A percentile compares a stretch with the other conserved stretches of the same genome.
phyloP scores from a whole-genome alignment of 2,113 vertebrate species.

The Sclerurus mexicanus region DNA sequence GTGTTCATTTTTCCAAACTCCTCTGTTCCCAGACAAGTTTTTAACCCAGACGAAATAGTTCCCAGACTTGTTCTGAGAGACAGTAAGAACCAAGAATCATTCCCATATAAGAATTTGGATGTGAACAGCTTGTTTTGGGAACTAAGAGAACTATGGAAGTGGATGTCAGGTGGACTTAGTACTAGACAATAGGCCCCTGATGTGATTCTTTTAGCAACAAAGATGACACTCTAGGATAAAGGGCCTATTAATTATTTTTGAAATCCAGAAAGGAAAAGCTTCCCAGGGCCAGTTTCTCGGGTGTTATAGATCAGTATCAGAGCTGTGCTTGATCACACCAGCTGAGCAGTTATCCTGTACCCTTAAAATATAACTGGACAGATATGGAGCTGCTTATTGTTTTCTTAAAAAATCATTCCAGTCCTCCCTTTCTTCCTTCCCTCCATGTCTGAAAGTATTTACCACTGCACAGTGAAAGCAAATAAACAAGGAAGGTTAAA shows the following conservation, averaged over 20 bases:
- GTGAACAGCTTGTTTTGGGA: not conserved
- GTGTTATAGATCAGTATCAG: not conserved
- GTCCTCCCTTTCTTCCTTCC: not conserved
- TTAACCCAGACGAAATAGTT: not conserved
- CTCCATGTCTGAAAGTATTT: constrained; percentile 62
- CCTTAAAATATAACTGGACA: not conserved
- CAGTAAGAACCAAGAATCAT: not conserved
- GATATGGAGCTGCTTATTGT: not conserved
- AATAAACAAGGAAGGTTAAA: constrained; percentile 67
- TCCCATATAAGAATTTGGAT: not conserved
- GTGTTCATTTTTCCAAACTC: not conserved
- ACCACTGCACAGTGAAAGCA: constrained; percentile 35
- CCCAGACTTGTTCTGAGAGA: not conserved
- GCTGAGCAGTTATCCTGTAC: not conserved
- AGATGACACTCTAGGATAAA: not conserved
- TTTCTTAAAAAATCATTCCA: not conserved
- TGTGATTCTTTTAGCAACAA: not conserved
- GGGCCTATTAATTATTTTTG: not conserved
- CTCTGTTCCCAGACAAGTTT: not conserved
- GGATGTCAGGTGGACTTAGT: not conserved
- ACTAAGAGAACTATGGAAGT: not conserved
- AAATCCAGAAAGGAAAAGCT: not conserved
- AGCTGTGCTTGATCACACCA: not conserved
- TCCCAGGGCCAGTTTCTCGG: not conserved
- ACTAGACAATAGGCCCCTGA: not conserved